Conservation (phyloP, 2,888 invertebrate species). For the Eristalis tenax region DNA sequence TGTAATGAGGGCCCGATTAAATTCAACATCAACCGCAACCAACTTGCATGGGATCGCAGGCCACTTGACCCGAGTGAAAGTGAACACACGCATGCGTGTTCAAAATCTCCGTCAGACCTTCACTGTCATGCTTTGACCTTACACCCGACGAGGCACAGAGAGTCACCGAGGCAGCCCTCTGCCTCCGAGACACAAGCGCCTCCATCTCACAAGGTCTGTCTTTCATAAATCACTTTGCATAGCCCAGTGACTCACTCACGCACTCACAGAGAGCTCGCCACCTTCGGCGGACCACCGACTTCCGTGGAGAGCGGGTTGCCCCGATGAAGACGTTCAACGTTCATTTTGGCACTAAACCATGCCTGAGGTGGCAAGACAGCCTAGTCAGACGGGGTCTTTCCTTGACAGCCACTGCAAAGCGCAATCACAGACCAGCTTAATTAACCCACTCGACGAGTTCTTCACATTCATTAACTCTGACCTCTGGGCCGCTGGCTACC, state of each 20-base stretch:
- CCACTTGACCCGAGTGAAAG: too few species aligned
- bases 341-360: neutral
- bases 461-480: neutral
- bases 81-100: neutral
- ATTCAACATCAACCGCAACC: too few species aligned
- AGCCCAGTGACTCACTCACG: neutral
- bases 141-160: neutral
- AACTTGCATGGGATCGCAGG: too few species aligned
- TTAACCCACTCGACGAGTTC: constrained; percentile 19
- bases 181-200: neutral
- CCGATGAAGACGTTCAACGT: too few species aligned
- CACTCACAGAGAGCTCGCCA: neutral
- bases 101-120: neutral
- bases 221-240: neutral
- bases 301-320: neutral
- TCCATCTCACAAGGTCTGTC: neutral
- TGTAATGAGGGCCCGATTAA: too few species aligned
- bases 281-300: neutral
- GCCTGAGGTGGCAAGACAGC: neutral
- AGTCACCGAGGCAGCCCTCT: neutral
- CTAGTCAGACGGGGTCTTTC: neutral
- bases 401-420: neutral
- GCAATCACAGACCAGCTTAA: neutral
- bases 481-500: constrained; percentile 10
- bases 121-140: neutral